These are phyloP conservation scores for Sebastes variabilis DNA, from an alignment of 2,797 vertebrate genomes.

Conservation along the genomic window DNA sequence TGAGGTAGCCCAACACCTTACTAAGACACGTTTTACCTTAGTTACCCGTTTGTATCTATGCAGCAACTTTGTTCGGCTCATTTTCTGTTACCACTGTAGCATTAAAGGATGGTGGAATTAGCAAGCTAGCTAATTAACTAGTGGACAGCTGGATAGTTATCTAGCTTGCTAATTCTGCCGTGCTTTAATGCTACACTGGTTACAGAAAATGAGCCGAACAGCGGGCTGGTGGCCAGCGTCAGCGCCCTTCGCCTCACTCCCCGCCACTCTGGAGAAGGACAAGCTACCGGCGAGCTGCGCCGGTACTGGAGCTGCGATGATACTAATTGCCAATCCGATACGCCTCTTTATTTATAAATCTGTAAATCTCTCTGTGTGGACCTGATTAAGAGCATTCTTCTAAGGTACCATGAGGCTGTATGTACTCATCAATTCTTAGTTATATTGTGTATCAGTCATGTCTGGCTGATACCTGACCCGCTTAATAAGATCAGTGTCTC, in stretches of 20 bases:
- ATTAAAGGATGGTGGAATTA: no score
- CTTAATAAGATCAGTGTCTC: neutral
- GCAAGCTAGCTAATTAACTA: accelerated
- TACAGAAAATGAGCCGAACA: no score
- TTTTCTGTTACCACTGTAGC: no score
- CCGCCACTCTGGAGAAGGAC: no score
- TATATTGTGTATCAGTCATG: neutral
- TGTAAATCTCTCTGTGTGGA: neutral
- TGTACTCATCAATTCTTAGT: neutral
- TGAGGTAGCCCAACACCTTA: neutral
- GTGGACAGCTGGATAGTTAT: no score
- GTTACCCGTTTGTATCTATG: neutral
- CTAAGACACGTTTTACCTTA: neutral
- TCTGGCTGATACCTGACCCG: neutral
- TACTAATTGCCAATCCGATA: neutral
- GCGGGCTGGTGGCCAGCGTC: accelerated
- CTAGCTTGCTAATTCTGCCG: no score
- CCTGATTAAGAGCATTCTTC: neutral
- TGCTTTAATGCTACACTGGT: no score
- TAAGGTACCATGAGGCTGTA: neutral
- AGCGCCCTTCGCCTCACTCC: no score
- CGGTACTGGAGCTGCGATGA: neutral
- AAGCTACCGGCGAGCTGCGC: no score
- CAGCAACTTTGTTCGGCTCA: no score
- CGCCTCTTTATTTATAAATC: neutral